phyloP scores from a whole-genome alignment of 2,113 vertebrate genomes.

The Scophthalmus maximus region DNA sequence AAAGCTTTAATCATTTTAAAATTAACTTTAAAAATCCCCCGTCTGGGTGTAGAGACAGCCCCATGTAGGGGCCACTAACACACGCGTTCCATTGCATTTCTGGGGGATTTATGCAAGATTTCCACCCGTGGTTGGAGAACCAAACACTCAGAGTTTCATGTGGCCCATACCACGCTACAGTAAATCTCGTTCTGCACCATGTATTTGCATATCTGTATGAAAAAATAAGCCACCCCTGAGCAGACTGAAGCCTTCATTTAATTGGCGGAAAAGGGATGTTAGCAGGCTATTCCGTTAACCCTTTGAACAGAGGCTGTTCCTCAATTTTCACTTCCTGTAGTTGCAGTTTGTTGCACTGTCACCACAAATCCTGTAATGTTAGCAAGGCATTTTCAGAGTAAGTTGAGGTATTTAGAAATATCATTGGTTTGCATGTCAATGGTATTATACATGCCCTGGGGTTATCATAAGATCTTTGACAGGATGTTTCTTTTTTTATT shows the following conservation, averaged over 20 bases:
- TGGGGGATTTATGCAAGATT: slow-evolving; percentile 37
- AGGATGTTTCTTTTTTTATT: neutral
- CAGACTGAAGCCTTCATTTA: slow-evolving; percentile 25
- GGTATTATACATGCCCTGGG: neutral
- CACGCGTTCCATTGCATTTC: slow-evolving; percentile 37
- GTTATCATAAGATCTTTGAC: neutral
- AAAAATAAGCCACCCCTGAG: slow-evolving; percentile 52
- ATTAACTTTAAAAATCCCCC: neutral
- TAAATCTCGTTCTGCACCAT: slow-evolving; percentile 13
- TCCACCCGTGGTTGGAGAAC: slow-evolving; percentile 43
- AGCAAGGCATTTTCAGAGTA: neutral
- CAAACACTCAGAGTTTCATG: slow-evolving; percentile 25
- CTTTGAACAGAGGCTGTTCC: slow-evolving; percentile 8
- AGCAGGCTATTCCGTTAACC: slow-evolving; percentile 27
- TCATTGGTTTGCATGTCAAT: neutral
- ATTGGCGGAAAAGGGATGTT: slow-evolving; percentile 38
- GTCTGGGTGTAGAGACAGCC: neutral
- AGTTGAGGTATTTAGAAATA: neutral
- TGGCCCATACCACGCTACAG: slow-evolving; percentile 32
- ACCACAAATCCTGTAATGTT: neutral
- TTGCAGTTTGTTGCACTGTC: slow-evolving; percentile 10
- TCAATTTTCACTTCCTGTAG: slow-evolving; percentile 23
- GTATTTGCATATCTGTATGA: slow-evolving; percentile 44
- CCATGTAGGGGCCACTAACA: neutral
- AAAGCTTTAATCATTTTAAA: too few relatives aligned